Evolutionary conservation across 2,888 invertebrate genomes (phyloP), one percentile per base, ranked within the genome.

Genomic region (Drosophila tripunctata): DNA sequence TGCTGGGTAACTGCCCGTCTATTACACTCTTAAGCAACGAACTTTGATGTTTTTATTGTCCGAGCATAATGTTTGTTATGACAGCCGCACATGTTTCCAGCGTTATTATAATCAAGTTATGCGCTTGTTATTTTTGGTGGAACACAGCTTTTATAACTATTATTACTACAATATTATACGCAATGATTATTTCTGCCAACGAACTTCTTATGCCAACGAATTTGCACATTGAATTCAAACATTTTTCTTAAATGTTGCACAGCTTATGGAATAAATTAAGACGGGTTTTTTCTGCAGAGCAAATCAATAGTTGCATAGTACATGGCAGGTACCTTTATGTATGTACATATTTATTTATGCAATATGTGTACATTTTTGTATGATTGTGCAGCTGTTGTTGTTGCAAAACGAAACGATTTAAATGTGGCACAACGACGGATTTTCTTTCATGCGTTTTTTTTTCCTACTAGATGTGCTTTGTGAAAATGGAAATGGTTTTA

Each of bases 351-450:
- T 17, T 14, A 12, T 33, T 4, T 8, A 15, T 33, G 10, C 2
- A 30, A 2, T 22, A 27, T 47, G n/a, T 31, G 44, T 14, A 61
- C n/a, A 52, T 17, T 8, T n/a, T 21, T 17, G 12, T 19, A 19
- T 35, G 33, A 24, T 6, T 35, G 21, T 17, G 14, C 48, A 36
- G 19, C 22, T 55, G 54, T 17, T 61, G 27, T 72, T 58, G 73
- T 73, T 65, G 70, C 57, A 48, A n/a, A n/a, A n/a, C 44, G 57
- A 70, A 48, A 44, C 50, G 52, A 73, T 69, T 78, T 65, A 65
- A 78, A 67, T 71, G 67, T 50, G 45, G 33, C 38, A 27, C 51
- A 45, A 27, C 45, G 22, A 15, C 43, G 54, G 40, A 63, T 65
- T 65, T 62, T 69, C 67, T 2, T 21, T 10, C 27, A 27, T n/a